These are phyloP conservation scores for Phortica okadai DNA, from an alignment of 2,888 invertebrate genomes.

Conservation along the genomic window DNA sequence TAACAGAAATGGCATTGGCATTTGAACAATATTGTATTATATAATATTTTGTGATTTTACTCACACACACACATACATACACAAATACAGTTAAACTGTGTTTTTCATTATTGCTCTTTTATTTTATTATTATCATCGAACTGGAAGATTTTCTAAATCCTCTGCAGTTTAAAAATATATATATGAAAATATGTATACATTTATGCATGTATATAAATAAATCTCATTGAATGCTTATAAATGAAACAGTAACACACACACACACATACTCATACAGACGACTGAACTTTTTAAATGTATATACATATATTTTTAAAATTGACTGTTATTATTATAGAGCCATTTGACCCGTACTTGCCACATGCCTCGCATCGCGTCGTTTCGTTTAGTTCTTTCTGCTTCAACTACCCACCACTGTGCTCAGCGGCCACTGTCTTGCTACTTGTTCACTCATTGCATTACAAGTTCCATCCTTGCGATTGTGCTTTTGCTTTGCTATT, in stretches of 20 bases:
- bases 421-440: background rate
- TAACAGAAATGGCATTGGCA: background rate
- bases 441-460: background rate
- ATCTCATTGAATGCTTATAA: background rate
- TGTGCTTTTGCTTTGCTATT: background rate
- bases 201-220: background rate
- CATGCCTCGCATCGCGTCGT: background rate
- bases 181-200: background rate
- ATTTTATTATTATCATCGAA: background rate
- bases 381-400: background rate
- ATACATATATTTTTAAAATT: constrained; percentile 10
- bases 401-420: background rate
- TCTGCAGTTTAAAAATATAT: background rate
- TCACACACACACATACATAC: background rate
- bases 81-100: background rate
- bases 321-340: constrained; percentile 18
- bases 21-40: constrained; percentile 1
- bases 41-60: constrained; percentile 14
- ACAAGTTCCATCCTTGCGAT: background rate
- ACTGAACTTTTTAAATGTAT: background rate
- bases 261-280: too few species aligned
- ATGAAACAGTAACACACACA: too few species aligned
- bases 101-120: background rate
- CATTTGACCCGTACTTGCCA: background rate
- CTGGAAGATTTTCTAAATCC: background rate